Evolutionary conservation across 2,888 invertebrate genomes (phyloP).

Genomic region (Portevinia maculata): DNA sequence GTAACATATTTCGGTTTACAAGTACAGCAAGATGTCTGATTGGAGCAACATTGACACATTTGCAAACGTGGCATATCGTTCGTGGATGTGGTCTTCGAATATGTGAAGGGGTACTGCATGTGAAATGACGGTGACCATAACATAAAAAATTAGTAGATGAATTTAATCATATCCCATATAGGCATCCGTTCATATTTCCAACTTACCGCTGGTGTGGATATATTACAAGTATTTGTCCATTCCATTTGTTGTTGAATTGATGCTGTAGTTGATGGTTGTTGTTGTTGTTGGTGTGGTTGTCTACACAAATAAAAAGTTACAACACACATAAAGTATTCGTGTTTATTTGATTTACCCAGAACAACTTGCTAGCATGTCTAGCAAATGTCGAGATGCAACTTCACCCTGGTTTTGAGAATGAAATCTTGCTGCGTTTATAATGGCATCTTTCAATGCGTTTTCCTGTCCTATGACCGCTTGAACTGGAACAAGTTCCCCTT

Average conservation of each 20-base stretch:
- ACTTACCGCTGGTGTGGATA: conserved; percentile 73
- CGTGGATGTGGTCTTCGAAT: conserved; percentile 76
- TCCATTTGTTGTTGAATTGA: conserved; percentile 76
- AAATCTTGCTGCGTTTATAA: conserved; percentile 41
- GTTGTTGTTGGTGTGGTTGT: background rate
- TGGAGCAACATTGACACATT: conserved; percentile 3
- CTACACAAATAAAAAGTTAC: background rate
- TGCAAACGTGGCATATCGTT: conserved; percentile 58
- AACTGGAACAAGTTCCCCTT: conserved; percentile 74
- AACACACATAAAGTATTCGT: background rate
- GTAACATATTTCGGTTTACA: conserved; percentile 26
- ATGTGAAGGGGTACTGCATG: conserved; percentile 75
- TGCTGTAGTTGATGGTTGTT: conserved; percentile 48
- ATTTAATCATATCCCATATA: too few species aligned
- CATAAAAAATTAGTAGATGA: too few species aligned
- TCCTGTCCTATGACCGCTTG: conserved; percentile 55
- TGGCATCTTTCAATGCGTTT: conserved; percentile 52
- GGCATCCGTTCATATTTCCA: too few species aligned
- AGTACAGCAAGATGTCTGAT: conserved; percentile 33
- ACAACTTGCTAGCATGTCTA: conserved; percentile 44
- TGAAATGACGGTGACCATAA: too few species aligned
- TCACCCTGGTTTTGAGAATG: conserved; percentile 28
- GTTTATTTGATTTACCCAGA: conserved; percentile 20
- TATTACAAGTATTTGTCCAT: conserved; percentile 76
- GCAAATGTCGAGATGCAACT: conserved; percentile 13